These are phyloP conservation scores for Porites lutea DNA, from an alignment of 64 coral and sea anemone genomes.

Conservation along the genomic window DNA sequence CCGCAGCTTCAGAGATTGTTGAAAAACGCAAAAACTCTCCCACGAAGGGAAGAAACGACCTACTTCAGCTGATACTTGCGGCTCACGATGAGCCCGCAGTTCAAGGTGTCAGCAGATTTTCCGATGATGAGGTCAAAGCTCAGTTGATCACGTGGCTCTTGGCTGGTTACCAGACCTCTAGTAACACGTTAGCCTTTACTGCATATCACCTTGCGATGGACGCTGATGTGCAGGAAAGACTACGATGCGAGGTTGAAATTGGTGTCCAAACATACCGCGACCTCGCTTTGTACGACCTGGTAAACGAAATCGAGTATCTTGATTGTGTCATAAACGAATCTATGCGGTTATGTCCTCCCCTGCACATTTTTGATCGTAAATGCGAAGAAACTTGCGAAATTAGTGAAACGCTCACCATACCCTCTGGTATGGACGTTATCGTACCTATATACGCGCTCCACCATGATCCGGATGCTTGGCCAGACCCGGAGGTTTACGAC, in stretches of 20 bases:
- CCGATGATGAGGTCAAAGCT: constrained; percentile 51
- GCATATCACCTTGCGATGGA: constrained; percentile 36
- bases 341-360: constrained; percentile 25
- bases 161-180: constrained; percentile 40
- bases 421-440: constrained; percentile 19
- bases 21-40: constrained; percentile 9
- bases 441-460: constrained; percentile 47
- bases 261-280: constrained; percentile 26
- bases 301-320: constrained; percentile 49
- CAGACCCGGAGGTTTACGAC: constrained; percentile 12
- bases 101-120: constrained; percentile 14
- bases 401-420: neutral
- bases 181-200: constrained; percentile 25
- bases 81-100: constrained; percentile 16
- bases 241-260: constrained; percentile 26
- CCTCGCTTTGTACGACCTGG: constrained; percentile 22
- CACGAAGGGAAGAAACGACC: constrained; percentile 19
- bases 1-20: constrained; percentile 20
- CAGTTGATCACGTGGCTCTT: constrained; percentile 36
- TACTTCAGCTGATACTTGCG: constrained; percentile 38
- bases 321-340: constrained; percentile 55
- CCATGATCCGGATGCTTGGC: constrained; percentile 33
- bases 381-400: constrained; percentile 37
- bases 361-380: neutral
- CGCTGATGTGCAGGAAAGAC: constrained; percentile 45